Conservation (phyloP, 30 jellyfish, hydroid and myxozoan species). For the Phacellophora camtschatica region DNA sequence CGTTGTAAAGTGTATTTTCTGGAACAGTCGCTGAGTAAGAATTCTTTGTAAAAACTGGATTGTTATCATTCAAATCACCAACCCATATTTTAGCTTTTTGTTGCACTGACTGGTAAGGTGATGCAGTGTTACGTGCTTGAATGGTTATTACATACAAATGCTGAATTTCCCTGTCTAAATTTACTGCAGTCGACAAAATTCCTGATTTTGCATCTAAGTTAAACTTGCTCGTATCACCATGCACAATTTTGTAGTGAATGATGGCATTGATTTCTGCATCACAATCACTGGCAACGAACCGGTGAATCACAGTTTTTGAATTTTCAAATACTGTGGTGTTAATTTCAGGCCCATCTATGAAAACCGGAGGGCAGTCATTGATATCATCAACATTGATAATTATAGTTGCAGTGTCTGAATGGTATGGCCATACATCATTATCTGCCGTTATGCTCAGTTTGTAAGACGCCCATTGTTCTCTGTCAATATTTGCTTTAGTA, state of each 20-base stretch:
- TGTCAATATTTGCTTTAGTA: slow-evolving; percentile 62
- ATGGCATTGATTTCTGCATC: slow-evolving; percentile 74
- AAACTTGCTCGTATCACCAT: slow-evolving; percentile 56
- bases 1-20: slow-evolving; percentile 62
- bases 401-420: slow-evolving; percentile 73
- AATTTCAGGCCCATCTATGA: slow-evolving; percentile 60
- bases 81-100: slow-evolving; percentile 81
- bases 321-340: slow-evolving; percentile 74
- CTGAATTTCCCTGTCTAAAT: slow-evolving; percentile 75
- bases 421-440: slow-evolving; percentile 71
- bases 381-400: slow-evolving; percentile 73
- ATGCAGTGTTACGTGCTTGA: slow-evolving; percentile 67
- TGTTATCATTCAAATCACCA: slow-evolving; percentile 81
- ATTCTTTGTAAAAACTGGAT: slow-evolving; percentile 66
- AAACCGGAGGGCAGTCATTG: slow-evolving; percentile 91
- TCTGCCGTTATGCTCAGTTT: slow-evolving; percentile 70
- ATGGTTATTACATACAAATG: slow-evolving; percentile 58
- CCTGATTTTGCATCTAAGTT: slow-evolving; percentile 70
- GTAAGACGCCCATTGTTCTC: slow-evolving; percentile 74
- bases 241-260: slow-evolving; percentile 27
- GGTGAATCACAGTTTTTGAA: slow-evolving; percentile 52
- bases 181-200: slow-evolving; percentile 25
- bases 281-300: slow-evolving; percentile 84
- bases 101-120: slow-evolving; percentile 67
- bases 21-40: slow-evolving; percentile 45